Evolutionary conservation across 1,140 invertebrate species (phyloP), one percentile per base, ranked within the genome.

Genomic region (Holcopasites calliopsidis): DNA sequence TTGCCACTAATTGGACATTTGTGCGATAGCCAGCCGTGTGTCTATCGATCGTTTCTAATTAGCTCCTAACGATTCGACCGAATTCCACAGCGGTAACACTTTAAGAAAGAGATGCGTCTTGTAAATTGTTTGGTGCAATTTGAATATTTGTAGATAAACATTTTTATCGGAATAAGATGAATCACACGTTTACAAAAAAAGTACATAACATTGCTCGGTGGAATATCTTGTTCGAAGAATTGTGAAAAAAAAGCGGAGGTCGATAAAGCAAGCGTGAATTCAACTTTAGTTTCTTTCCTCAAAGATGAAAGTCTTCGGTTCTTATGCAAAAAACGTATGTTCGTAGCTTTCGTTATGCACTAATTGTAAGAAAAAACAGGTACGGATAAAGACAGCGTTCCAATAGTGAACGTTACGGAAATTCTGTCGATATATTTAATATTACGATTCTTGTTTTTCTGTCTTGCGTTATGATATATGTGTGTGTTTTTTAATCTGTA

Each of bases 361-460:
- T 70, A 79, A 52, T 70, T 58, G 74, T 71, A 76, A 69, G 64
- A 79, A 79, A 76, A 76, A 52, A 71, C 65, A 76, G 60, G 66
- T 76, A 79, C 73, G 74, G 57, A 70, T 50, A 71, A 62, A 76
- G 68, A 76, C 62, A 60, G 44, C 61, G 62, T 44, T 65, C 33
- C 49, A 18, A 61, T 44, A 23, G 11, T 8, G 47, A 68, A 50
- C 52, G 49, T 49, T 54, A 61, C 60, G 61, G 21, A 49, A 78
- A 74, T 57, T 52, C 35, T n/a, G 33, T 57, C 42, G 52, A 73
- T 33, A 28, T 44, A 23, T 8, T 55, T 55, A 49, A 18, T n/a
- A 47, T 47, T 47, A 47, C 44, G 16, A 16, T 47, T 69, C 38
- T 68, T 31, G 11, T 26, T n/a, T 16, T 10, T n/a, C 28, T 47